Evolutionary conservation across 2,888 invertebrate genomes (phyloP), one percentile per base, ranked within the genome.

Genomic region (Diadegma fenestrale): DNA sequence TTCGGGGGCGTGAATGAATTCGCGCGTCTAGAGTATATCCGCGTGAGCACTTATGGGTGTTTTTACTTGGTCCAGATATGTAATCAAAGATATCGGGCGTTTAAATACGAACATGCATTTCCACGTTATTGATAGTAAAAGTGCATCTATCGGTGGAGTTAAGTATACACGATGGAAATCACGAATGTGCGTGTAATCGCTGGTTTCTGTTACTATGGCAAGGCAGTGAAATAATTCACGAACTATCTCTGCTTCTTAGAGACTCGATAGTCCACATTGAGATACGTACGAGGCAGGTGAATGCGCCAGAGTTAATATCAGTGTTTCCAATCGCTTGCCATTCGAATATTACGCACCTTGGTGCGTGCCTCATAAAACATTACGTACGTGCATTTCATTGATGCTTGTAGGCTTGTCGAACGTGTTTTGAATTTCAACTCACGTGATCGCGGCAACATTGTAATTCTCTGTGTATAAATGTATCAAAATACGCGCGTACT

Each of bases 321-420:
- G 54, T 22, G 10, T 43, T 82, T 82, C 51, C 43, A 77, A 82
- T 82, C 77, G n/a, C n/a, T 82, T 82, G 45, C 82, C 71, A 58
- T 78, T 82, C 72, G 72, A 78, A 82, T 78, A 82, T 78, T 58
- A 78, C 78, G 64, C 78, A 77, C 66, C 72, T 72, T 58, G 58
- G 26, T 72, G 72, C 33, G 58, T 78, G 22, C n/a, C 14, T 37
- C 17, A 54, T 43, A 72, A n/a, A 17, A 51, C 41, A 45, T 51
- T 33, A 72, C 33, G 72, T 61, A 63, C 63, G 77, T 72, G 63
- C 72, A 72, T 78, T 82, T 72, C 82, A 82, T 82, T 78, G 82
- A 82, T 82, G 58, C 72, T 78, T 58, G 82, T 72, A 66, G 82
- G 54, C 73, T 73, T 73, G 71, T 78, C 61, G 73, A 73, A 83